A percentile compares a stretch with the other conserved stretches of the same genome.
Conservation (phyloP, 2,113 vertebrate species). For the Psammodynastes pulverulentus region DNA sequence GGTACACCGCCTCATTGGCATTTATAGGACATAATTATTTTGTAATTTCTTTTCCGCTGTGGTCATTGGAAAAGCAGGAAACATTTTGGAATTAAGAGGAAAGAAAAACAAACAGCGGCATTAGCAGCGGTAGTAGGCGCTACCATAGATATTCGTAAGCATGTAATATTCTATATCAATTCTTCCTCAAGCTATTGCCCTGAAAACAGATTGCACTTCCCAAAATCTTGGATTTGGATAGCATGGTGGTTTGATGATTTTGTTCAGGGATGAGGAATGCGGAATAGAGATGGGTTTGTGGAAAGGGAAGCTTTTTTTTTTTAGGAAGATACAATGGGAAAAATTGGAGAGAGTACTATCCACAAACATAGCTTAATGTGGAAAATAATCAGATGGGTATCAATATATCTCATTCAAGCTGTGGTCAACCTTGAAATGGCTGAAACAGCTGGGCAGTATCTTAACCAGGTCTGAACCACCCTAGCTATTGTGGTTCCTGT, state of each 20-base stretch:
- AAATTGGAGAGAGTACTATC: background rate
- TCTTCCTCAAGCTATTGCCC: background rate
- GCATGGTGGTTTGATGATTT: background rate
- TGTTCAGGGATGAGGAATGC: background rate
- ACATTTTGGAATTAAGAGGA: background rate
- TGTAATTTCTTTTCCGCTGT: constrained; percentile 1
- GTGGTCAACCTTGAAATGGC: constrained; percentile 9
- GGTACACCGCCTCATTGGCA: background rate
- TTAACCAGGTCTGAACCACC: background rate
- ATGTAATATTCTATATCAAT: background rate
- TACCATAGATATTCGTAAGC: background rate
- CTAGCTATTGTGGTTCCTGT: background rate
- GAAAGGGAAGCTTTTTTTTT: background rate
- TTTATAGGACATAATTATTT: constrained; percentile 17
- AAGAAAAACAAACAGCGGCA: background rate
- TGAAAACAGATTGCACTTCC: background rate
- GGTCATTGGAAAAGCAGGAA: background rate
- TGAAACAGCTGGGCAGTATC: constrained; percentile 24
- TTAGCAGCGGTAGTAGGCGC: background rate
- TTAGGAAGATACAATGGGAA: background rate
- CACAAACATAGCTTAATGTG: background rate
- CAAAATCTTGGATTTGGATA: background rate
- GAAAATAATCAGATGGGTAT: background rate
- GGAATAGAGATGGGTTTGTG: background rate
- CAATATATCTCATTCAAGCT: constrained; percentile 30